Percentiles rank a stretch among this genome's conserved stretches.
These are phyloP conservation scores for Brassicogethes aeneus DNA, from an alignment of 2,888 invertebrate species.

Conservation along the genomic window DNA sequence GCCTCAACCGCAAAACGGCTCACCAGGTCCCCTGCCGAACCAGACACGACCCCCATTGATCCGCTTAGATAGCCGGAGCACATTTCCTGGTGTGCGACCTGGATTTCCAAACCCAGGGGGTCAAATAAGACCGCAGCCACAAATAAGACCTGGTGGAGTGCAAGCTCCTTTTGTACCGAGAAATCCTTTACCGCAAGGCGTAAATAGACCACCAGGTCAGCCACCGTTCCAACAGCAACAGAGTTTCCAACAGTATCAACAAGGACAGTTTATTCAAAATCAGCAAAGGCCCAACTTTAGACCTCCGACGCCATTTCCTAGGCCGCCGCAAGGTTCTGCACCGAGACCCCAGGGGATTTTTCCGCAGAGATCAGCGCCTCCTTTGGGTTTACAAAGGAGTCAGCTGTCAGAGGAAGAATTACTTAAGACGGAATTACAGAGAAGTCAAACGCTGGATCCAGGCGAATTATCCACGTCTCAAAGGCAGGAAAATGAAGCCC, in stretches of 20 bases:
- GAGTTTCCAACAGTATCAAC: slow-evolving; percentile 12
- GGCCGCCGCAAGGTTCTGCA: slow-evolving; percentile 32
- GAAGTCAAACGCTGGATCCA: slow-evolving; percentile 9
- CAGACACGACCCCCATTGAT: slow-evolving; percentile 34
- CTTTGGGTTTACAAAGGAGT: slow-evolving; percentile 20
- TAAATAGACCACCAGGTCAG: slow-evolving; percentile 22
- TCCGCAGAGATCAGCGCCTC: slow-evolving; percentile 28
- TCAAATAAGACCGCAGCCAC: slow-evolving; percentile 26
- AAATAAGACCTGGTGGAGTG: slow-evolving; percentile 27
- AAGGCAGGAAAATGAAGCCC: slow-evolving; percentile 32
- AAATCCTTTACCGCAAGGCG: slow-evolving; percentile 9
- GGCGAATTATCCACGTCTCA: slow-evolving; percentile 28
- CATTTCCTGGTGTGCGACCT: slow-evolving; percentile 28
- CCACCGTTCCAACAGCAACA: slow-evolving; percentile 20
- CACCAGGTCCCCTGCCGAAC: slow-evolving; percentile 3
- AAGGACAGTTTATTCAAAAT: slow-evolving; percentile 7
- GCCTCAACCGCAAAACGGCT: neutral
- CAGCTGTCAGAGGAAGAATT: slow-evolving; percentile 18
- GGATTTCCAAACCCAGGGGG: slow-evolving; percentile 29
- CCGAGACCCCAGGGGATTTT: slow-evolving; percentile 13
- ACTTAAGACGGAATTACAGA: slow-evolving; percentile 5
- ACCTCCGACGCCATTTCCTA: slow-evolving; percentile 45
- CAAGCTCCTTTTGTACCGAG: slow-evolving; percentile 6
- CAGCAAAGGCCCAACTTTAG: slow-evolving; percentile 29
- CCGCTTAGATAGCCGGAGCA: slow-evolving; percentile 41